Base-by-base conservation (phyloP, 2,797 vertebrate species). In the Neosilurus hyrtlii region DNA sequence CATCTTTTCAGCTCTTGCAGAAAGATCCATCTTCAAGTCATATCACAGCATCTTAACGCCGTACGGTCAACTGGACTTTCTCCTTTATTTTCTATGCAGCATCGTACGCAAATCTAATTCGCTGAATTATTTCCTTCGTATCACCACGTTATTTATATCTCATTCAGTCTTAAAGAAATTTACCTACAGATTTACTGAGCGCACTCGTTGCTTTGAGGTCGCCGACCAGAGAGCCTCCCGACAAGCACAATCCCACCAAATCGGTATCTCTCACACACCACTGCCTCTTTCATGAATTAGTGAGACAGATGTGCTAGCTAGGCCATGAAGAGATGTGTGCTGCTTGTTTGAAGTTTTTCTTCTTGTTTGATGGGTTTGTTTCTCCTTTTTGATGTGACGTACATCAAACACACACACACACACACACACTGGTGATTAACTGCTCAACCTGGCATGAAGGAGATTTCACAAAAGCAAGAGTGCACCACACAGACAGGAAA, bases 371-470 rank as follows among this genome's bases (percentile, higher is more conserved):
- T 43, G 37, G n/a, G 22, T 12, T 18, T 20, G 37, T 1, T 1
- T 52, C 59, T 24, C 22, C 4, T 18, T 62, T 78, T 63, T 18
- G 30, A 61, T n/a, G 30, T 9, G 56, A 78, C 51, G 75, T 18
- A 0, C 0, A 51, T 51, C 75, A 63, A 37, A 77, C 11, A 24
- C 62, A n/a, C 12, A 74, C 30, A 30, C 30, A 30, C 30, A 30
- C 12, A 20, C 9, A 18, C 52, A 12, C 52, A 51, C 5, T n/a
- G 20, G 12, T 16, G 74, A 61, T 61, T 76, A 63, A 26, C 43
- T 78, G 61, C 37, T 52, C 59, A 63, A 51, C n/a, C 14, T 20
- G 43, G n/a, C 16, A 51, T 78, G 75, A 63, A 78, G 59, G 75
- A 63, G 59, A 63, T 51, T 51, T 7, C 15, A 26, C 15, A 24